phyloP scores from a whole-genome alignment of 2,888 invertebrate species.

The Mimumesa dahlbomi region DNA sequence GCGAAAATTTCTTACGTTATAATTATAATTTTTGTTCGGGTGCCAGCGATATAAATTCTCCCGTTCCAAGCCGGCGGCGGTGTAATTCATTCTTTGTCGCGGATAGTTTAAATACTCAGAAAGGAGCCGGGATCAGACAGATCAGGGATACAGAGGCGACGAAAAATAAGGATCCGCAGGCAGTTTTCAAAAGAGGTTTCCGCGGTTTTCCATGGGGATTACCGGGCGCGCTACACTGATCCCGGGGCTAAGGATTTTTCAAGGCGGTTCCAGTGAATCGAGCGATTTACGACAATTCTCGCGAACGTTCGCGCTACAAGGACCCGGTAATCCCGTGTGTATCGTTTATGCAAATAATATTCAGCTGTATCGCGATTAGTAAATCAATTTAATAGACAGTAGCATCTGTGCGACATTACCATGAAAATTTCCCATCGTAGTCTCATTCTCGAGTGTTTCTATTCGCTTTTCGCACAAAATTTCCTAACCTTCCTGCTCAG shows the following conservation, averaged over 20 bases:
- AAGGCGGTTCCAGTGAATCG: slow-evolving; percentile 46
- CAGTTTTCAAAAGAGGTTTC: slow-evolving; percentile 45
- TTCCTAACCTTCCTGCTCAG: too few relatives aligned
- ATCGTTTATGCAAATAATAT: too few relatives aligned
- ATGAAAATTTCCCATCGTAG: too few relatives aligned
- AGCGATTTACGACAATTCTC: slow-evolving; percentile 49
- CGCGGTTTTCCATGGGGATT: slow-evolving; percentile 41
- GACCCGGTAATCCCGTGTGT: too few relatives aligned
- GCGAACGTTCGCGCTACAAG: background rate
- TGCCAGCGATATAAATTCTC: background rate
- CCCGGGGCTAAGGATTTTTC: slow-evolving; percentile 45
- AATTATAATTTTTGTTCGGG: too few relatives aligned
- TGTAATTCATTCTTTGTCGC: background rate
- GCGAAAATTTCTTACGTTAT: too few relatives aligned
- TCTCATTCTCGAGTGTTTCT: background rate
- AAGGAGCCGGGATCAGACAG: background rate
- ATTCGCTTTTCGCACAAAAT: background rate
- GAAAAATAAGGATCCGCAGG: slow-evolving; percentile 5
- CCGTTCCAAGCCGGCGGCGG: too few relatives aligned
- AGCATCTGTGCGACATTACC: too few relatives aligned
- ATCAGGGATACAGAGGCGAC: slow-evolving; percentile 4
- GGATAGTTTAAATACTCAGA: slow-evolving; percentile 9
- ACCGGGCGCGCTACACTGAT: slow-evolving; percentile 41
- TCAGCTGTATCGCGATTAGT: too few relatives aligned
- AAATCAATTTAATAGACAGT: too few relatives aligned